Evolutionary conservation across 2,888 invertebrate genomes (phyloP).

Genomic region (Agrilus cyanescens): DNA sequence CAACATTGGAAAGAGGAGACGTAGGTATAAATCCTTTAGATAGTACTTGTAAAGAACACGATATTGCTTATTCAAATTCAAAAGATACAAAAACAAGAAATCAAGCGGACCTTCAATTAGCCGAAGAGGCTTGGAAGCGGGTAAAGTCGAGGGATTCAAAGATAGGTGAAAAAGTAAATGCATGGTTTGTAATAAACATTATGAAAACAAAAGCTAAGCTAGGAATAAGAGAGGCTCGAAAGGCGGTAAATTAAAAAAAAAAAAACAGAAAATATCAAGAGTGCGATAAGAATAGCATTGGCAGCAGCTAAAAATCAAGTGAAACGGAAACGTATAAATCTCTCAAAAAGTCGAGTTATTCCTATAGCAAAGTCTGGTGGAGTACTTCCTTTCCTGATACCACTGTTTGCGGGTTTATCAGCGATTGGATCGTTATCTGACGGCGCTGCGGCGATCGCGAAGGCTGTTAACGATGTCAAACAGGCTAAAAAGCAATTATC

Average conservation of each 20-base stretch:
- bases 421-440: conserved; percentile 27
- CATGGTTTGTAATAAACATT: conserved; percentile 19
- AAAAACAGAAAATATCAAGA: too few species aligned
- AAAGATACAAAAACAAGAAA: too few species aligned
- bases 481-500: conserved; percentile 22
- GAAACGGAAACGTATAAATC: too few species aligned
- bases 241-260: not conserved
- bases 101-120: conserved; percentile 23
- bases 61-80: conserved; percentile 22
- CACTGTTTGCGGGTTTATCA: conserved; percentile 26
- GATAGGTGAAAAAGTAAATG: conserved; percentile 23
- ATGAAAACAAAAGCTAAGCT: conserved; percentile 26
- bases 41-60: conserved; percentile 24
- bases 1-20: too few species aligned
- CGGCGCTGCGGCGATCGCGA: conserved; percentile 27
- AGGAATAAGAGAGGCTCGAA: conserved; percentile 9
- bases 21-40: too few species aligned
- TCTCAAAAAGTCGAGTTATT: conserved; percentile 15
- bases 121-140: conserved; percentile 23
- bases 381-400: conserved; percentile 23
- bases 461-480: conserved; percentile 26
- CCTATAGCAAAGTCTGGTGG: conserved; percentile 26
- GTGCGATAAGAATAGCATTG: too few species aligned
- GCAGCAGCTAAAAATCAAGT: conserved; percentile 2
- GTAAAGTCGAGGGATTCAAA: conserved; percentile 21